A percentile compares a stretch with the other conserved stretches of the same genome.
Conservation (phyloP, 2,113 vertebrate species). For the Theristicus caerulescens region DNA sequence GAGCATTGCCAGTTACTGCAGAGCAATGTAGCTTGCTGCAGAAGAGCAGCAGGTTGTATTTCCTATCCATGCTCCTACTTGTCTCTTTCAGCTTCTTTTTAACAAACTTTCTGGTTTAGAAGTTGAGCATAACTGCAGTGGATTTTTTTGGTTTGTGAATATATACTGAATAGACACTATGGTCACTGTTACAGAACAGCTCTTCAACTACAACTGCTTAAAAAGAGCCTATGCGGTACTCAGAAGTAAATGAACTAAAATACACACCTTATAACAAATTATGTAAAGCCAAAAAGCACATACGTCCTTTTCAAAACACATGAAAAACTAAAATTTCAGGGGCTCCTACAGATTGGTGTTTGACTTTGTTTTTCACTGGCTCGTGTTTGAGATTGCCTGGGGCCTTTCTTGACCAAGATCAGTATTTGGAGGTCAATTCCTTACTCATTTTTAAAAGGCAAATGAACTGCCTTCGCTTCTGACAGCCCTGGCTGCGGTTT, state of each 20-base stretch:
- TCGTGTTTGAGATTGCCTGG: rapidly evolving
- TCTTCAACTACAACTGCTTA: background rate
- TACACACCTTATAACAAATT: background rate
- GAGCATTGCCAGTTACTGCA: background rate
- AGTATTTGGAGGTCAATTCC: background rate
- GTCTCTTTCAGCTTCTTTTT: background rate
- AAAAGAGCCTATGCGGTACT: background rate
- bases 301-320: background rate
- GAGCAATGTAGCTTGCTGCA: background rate
- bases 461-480: background rate
- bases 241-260: background rate
- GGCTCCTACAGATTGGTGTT: background rate
- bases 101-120: background rate
- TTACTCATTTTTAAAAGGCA: background rate
- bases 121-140: background rate
- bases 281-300: rapidly evolving
- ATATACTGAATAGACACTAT: background rate
- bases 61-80: background rate
- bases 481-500: background rate
- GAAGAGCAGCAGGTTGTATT: background rate
- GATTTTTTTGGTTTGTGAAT: background rate
- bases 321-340: background rate
- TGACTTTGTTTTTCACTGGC: background rate
- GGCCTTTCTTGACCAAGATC: background rate
- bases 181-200: background rate